Conservation (phyloP, 2,888 invertebrate genomes). For the Cenopis cana region DNA sequence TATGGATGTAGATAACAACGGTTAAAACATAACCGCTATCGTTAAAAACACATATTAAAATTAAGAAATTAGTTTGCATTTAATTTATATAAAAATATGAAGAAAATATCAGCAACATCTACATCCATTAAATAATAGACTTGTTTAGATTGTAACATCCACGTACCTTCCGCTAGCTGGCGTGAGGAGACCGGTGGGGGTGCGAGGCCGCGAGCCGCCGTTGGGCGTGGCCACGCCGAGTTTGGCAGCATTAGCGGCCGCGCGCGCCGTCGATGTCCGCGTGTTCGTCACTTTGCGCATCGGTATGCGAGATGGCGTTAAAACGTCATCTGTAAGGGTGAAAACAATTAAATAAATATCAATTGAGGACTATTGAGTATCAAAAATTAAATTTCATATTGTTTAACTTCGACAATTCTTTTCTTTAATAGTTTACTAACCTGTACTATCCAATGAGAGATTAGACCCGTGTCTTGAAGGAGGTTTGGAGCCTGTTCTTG, state of each 20-base stretch:
- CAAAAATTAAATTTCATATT: neutral
- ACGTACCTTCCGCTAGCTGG: constrained; percentile 91
- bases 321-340: constrained; percentile 86
- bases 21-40: neutral
- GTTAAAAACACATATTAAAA: no score
- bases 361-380: neutral
- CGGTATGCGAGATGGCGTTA: constrained; percentile 93
- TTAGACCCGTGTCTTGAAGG: constrained; percentile 97
- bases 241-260: constrained; percentile 86
- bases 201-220: constrained; percentile 88
- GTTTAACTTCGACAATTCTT: no score
- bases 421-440: constrained; percentile 69
- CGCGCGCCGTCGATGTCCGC: constrained; percentile 80
- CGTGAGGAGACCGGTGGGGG: constrained; percentile 91
- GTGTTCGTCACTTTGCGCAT: constrained; percentile 88
- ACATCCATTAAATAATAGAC: constrained; percentile 15
- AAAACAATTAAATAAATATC: neutral
- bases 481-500: constrained; percentile 95
- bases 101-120: constrained; percentile 25
- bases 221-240: constrained; percentile 85
- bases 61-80: neutral
- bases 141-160: neutral
- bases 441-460: constrained; percentile 94
- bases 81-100: neutral
- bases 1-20: constrained; percentile 30